Base-by-base conservation (phyloP, 2,113 vertebrate species). In the Dipodomys ordii region DNA sequence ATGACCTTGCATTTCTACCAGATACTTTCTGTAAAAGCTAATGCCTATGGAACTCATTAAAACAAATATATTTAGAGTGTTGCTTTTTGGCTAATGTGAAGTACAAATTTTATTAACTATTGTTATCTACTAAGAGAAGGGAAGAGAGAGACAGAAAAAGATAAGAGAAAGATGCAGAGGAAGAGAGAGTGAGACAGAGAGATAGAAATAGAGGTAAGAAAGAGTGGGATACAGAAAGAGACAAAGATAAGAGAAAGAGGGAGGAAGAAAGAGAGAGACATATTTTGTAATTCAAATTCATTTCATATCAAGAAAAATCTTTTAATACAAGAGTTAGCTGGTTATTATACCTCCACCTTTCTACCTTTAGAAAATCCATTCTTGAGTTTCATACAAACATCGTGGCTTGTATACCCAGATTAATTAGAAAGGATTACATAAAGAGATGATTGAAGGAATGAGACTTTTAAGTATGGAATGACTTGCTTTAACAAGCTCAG, bases 341-440 rank as follows among this genome's bases (percentile, higher is more conserved):
- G 8, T 25, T 7, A 92, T 11, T 16, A 0, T 11, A 88, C 16
- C 20, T 49, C 15, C 53, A 57, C 53, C 53, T 57, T 57, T 57
- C 53, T 57, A 18, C 15, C 15, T 57, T 57, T 57, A 57, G 13
- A n/a, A 72, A 83, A 95, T 32, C 15, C 69, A 84, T 87, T 94
- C 77, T 62, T 18, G 44, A 76, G 64, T 72, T 2, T 73, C 74
- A 57, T 77, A 8, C 30, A 57, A 39, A 68, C 30, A 89, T 80
- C 32, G 64, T 73, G 67, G 35, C 49, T 87, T 80, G 82, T 53
- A 64, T 2, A 78, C 13, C 35, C 12, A 95, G 62, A 49, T 16
- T 82, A 44, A 94, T 92, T 90, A 94, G 92, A 76, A 46, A 83
- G 35, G 67, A 88, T 91, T 82, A 91, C 11, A 68, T 28, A 87